A percentile compares a stretch with the other conserved stretches of the same genome.
These are phyloP conservation scores for Drosophila sulfurigaster DNA, from an alignment of 1,140 invertebrate genomes.

Conservation along the genomic window DNA sequence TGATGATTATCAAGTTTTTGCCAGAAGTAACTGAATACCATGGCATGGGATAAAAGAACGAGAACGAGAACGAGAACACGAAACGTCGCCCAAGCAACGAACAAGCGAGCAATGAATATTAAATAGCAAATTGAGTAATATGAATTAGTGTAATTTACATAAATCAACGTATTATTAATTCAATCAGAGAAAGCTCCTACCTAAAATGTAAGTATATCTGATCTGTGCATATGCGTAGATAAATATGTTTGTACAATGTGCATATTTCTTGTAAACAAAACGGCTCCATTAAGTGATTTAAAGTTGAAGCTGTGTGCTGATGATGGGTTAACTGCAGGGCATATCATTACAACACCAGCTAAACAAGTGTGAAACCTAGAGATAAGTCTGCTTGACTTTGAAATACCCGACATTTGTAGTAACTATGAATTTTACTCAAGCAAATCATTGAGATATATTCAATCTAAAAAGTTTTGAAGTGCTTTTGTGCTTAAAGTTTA, in stretches of 20 bases:
- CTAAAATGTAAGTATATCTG: constrained; percentile 45
- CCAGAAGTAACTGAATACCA: constrained; percentile 34
- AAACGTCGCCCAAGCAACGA: constrained; percentile 24
- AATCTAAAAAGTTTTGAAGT: too few relatives aligned
- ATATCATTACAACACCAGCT: constrained; percentile 58
- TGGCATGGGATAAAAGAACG: constrained; percentile 16
- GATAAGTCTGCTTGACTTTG: too few relatives aligned
- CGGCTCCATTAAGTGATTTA: constrained; percentile 77
- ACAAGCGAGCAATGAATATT: constrained; percentile 65
- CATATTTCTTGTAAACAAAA: constrained; percentile 58
- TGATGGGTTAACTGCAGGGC: constrained; percentile 40
- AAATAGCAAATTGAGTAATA: constrained; percentile 80
- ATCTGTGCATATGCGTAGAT: constrained; percentile 1
- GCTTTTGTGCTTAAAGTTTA: too few relatives aligned
- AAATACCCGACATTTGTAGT: too few relatives aligned
- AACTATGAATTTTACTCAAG: too few relatives aligned
- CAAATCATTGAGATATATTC: too few relatives aligned
- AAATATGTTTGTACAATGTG: not conserved
- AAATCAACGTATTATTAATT: constrained; percentile 76
- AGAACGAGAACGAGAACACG: constrained; percentile 40
- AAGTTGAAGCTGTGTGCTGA: constrained; percentile 68
- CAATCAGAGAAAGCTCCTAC: constrained; percentile 66
- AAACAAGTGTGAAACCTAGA: too few relatives aligned
- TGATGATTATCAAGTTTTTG: constrained; percentile 22
- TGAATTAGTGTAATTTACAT: constrained; percentile 83